These are phyloP conservation scores for Rhingia campestris DNA, from an alignment of 2,888 invertebrate genomes.

Conservation along the genomic window DNA sequence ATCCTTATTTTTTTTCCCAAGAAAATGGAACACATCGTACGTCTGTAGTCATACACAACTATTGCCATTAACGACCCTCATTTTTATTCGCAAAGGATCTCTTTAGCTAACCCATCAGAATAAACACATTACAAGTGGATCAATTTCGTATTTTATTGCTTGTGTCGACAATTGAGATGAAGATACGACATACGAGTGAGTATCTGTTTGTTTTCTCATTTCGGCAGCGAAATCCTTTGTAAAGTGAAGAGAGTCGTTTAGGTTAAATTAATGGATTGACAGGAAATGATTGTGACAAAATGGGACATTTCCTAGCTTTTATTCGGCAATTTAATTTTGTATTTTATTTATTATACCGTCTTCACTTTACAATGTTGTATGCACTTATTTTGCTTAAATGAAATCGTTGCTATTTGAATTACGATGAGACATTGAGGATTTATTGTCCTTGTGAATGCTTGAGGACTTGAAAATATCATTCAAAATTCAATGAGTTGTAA, in stretches of 20 bases:
- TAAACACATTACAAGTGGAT: slow-evolving; percentile 57
- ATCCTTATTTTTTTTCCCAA: slow-evolving; percentile 1
- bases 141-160: slow-evolving; percentile 48
- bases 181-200: slow-evolving; percentile 1
- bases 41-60: slow-evolving; percentile 8
- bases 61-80: slow-evolving; percentile 35
- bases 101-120: slow-evolving; percentile 23
- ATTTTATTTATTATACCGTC: neutral
- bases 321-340: slow-evolving; percentile 21
- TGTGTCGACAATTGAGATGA: slow-evolving; percentile 13
- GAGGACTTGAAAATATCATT: slow-evolving; percentile 28
- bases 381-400: slow-evolving; percentile 30
- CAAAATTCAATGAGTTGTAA: slow-evolving; percentile 40
- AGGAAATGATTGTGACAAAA: slow-evolving; percentile 43
- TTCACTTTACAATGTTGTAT: slow-evolving; percentile 1
- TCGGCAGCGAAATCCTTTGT: slow-evolving; percentile 30
- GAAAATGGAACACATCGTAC: slow-evolving; percentile 3
- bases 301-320: slow-evolving; percentile 24
- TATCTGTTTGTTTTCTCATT: slow-evolving; percentile 31
- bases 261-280: slow-evolving; percentile 58
- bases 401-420: slow-evolving; percentile 50
- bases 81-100: slow-evolving; percentile 43
- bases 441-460: slow-evolving; percentile 49
- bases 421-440: slow-evolving; percentile 52
- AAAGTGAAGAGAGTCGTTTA: slow-evolving; percentile 46